phyloP scores from a whole-genome alignment of 37 sponge, comb jelly and placozoan genomes.

The Petrosia ficiformis region DNA sequence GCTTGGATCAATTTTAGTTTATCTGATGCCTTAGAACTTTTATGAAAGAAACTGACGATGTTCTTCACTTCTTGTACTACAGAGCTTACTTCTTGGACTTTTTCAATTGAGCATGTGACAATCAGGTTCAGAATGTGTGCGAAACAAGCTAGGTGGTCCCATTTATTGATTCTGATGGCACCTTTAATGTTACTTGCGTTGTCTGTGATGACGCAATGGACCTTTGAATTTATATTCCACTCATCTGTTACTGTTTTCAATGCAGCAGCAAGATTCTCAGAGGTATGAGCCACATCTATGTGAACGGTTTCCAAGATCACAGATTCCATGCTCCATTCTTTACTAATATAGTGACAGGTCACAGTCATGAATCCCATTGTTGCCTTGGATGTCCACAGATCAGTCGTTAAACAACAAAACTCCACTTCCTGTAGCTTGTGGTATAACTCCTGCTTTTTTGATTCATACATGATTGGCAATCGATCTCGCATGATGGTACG shows the following conservation, averaged over 20 bases:
- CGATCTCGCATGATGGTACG: slow-evolving; percentile 2
- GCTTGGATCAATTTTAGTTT: neutral
- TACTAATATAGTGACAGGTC: neutral
- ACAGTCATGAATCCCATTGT: neutral
- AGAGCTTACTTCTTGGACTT: neutral
- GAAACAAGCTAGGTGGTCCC: neutral
- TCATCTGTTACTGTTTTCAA: neutral
- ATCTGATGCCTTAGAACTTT: neutral
- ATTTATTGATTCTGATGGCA: neutral
- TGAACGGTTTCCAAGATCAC: neutral
- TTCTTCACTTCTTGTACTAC: neutral
- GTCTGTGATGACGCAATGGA: neutral
- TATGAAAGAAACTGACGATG: slow-evolving; percentile 10
- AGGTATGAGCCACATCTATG: neutral
- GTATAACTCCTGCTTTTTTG: neutral
- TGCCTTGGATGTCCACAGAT: neutral
- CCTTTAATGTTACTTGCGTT: neutral
- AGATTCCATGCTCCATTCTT: neutral
- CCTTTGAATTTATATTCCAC: slow-evolving; percentile 5
- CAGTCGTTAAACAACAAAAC: neutral
- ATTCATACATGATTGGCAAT: neutral
- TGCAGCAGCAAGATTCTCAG: neutral
- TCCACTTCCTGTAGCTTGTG: neutral
- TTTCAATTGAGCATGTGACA: neutral
- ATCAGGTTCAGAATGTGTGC: slow-evolving; percentile 11